These are phyloP conservation scores for Monoplex corrugatus DNA, from an alignment of 2,888 invertebrate species.

Conservation along the genomic window DNA sequence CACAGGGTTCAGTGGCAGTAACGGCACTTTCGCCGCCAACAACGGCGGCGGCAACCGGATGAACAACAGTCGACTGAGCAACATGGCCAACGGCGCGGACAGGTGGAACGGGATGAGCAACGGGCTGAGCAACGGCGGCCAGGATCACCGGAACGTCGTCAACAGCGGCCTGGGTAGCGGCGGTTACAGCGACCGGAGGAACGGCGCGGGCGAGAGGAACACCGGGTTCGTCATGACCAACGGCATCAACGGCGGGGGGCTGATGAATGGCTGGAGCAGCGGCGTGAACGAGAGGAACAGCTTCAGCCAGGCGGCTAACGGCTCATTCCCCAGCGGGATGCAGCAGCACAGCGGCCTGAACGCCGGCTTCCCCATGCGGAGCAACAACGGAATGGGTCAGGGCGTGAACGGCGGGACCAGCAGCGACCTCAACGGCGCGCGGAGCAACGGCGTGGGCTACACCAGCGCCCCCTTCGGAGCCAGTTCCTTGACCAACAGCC, in stretches of 20 bases:
- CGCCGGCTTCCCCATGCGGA: background rate
- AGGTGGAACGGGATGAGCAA: background rate
- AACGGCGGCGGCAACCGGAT: background rate
- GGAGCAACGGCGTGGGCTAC: background rate
- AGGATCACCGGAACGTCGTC: slow-evolving; percentile 56
- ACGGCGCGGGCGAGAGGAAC: background rate
- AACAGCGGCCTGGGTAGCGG: slow-evolving; percentile 77
- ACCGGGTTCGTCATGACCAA: background rate
- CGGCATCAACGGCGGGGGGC: background rate
- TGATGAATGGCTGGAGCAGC: background rate
- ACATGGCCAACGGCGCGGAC: background rate
- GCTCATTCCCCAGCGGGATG: background rate
- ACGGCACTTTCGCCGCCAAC: background rate
- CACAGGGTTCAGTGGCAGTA: background rate
- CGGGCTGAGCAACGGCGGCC: background rate
- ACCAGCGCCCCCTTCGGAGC: slow-evolving; percentile 38
- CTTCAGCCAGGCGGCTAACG: background rate
- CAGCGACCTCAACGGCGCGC: background rate
- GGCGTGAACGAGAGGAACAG: background rate
- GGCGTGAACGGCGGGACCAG: background rate
- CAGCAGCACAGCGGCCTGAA: background rate
- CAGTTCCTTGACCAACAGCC: slow-evolving; percentile 5
- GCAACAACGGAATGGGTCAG: background rate
- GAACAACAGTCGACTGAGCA: background rate
- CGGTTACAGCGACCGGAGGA: slow-evolving; percentile 44